phyloP scores from a whole-genome alignment of 2,113 vertebrate genomes.

The Nycticorax nycticorax region DNA sequence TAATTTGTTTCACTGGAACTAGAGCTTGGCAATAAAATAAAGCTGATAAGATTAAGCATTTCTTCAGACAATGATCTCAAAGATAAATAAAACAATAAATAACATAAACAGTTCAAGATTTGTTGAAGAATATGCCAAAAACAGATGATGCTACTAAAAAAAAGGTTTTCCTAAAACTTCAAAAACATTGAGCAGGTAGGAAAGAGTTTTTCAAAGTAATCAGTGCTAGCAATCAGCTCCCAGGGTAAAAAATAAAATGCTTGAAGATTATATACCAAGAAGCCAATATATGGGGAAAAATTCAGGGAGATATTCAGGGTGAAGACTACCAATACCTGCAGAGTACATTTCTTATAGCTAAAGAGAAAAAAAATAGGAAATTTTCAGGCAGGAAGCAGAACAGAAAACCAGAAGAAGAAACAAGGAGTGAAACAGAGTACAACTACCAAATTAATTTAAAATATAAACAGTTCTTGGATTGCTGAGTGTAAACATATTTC shows the following conservation, averaged over 20 bases:
- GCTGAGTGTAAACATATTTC: not conserved
- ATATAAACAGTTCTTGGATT: not conserved
- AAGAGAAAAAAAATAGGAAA: not conserved
- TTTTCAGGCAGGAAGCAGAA: not conserved
- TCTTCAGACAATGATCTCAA: not conserved
- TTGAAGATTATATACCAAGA: not conserved
- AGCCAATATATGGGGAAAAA: not conserved
- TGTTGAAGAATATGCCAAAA: not conserved
- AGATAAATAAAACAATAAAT: constrained; percentile 4
- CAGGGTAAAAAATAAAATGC: not conserved
- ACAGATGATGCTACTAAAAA: not conserved
- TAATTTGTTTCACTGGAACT: not conserved
- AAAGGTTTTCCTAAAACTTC: not conserved
- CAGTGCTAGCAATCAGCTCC: not conserved
- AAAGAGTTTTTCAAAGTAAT: not conserved
- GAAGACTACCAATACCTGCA: not conserved
- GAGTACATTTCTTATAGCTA: not conserved
- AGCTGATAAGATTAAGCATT: not conserved
- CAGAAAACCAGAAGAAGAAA: not conserved
- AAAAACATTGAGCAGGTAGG: not conserved
- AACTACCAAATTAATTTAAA: not conserved
- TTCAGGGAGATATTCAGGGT: not conserved
- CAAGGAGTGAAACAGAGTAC: not conserved
- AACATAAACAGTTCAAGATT: not conserved
- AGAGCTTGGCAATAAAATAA: not conserved